phyloP scores from a whole-genome alignment of 2,797 vertebrate species.

The Pachyuromys duprasi region DNA sequence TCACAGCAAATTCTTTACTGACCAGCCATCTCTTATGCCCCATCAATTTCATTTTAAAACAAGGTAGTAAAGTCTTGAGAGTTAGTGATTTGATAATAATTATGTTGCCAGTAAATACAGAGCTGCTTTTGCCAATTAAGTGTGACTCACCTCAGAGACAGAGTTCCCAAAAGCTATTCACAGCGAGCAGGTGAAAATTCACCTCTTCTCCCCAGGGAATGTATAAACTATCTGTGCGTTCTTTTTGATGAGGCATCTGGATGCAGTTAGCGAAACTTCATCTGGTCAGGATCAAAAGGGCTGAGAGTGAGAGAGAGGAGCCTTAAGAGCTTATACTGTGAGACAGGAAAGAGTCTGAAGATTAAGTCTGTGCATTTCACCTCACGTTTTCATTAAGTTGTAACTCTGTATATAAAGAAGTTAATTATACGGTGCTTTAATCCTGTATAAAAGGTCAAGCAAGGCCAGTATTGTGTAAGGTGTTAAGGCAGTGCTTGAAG shows the following conservation, averaged over 20 bases:
- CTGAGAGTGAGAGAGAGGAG: not conserved
- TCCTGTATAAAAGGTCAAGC: slow-evolving; percentile 79
- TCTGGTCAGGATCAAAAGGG: not conserved
- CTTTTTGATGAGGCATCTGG: not conserved
- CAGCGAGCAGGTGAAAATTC: not conserved
- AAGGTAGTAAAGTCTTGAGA: not conserved
- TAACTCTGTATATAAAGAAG: slow-evolving; percentile 79
- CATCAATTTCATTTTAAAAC: not conserved
- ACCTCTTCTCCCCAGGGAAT: not conserved
- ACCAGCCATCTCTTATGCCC: not conserved
- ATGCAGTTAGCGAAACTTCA: not conserved
- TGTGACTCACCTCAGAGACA: not conserved
- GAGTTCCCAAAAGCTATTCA: not conserved
- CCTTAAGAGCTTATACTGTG: slow-evolving; percentile 62
- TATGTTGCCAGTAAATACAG: not conserved
- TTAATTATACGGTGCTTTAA: slow-evolving; percentile 83
- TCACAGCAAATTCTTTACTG: not conserved
- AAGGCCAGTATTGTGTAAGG: slow-evolving; percentile 49
- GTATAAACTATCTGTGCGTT: not conserved
- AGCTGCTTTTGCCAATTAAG: not conserved
- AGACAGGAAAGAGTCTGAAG: slow-evolving; percentile 41
- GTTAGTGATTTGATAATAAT: not conserved
- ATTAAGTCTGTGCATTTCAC: slow-evolving; percentile 78
- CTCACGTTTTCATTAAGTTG: slow-evolving; percentile 81
- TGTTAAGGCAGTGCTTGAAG: slow-evolving; percentile 67